Conservation (phyloP, 2,888 invertebrate genomes). For the Brachycybe producta region DNA sequence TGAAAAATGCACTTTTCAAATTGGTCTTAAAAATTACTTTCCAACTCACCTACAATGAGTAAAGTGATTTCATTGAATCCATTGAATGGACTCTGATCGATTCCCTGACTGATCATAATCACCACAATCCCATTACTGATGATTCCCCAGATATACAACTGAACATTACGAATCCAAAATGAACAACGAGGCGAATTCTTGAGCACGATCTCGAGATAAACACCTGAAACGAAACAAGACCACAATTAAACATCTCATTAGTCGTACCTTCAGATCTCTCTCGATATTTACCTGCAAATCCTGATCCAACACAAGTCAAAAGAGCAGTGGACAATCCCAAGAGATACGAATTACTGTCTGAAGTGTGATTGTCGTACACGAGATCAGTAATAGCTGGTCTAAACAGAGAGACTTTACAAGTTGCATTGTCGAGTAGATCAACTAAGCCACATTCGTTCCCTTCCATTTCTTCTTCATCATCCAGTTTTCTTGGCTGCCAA, state of each 20-base stretch:
- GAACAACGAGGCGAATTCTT: background rate
- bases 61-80: background rate
- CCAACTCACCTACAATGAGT: background rate
- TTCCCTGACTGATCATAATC: no score
- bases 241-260: background rate
- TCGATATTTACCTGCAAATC: constrained; percentile 2
- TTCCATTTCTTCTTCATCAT: no score
- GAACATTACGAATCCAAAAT: constrained; percentile 5
- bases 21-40: background rate
- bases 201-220: constrained; percentile 3
- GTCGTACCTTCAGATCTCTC: background rate
- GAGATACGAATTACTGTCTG: background rate
- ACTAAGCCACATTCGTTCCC: no score
- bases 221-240: constrained; percentile 4
- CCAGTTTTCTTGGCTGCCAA: no score
- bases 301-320: constrained; percentile 3
- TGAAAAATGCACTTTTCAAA: background rate
- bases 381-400: no score
- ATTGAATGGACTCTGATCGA: no score
- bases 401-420: no score
- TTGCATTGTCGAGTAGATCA: no score
- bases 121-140: background rate
- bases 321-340: background rate
- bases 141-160: constrained; percentile 3
- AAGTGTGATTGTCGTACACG: no score